A percentile compares a stretch with the other conserved stretches of the same genome.
These are phyloP conservation scores for Ibidorhyncha struthersii DNA, from an alignment of 2,113 vertebrate species.

Conservation along the genomic window DNA sequence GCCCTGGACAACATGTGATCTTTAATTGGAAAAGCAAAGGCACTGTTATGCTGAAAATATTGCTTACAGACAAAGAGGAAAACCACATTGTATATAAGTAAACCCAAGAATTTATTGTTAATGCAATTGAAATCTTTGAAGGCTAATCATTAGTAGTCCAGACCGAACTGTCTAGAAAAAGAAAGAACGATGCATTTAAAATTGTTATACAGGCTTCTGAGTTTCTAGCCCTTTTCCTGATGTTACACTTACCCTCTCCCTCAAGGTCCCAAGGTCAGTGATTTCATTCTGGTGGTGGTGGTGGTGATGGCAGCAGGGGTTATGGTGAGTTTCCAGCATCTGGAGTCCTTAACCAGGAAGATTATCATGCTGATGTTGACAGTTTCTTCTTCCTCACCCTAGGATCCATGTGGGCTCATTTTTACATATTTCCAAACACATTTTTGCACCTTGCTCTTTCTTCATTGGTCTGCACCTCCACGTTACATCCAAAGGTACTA, in stretches of 20 bases:
- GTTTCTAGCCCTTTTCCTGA: background rate
- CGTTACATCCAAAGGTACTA: fast-evolving
- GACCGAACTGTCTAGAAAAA: background rate
- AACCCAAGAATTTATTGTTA: background rate
- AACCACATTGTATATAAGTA: background rate
- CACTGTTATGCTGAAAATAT: background rate
- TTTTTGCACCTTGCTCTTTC: background rate
- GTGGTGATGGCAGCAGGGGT: background rate
- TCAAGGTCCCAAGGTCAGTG: background rate
- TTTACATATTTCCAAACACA: fast-evolving
- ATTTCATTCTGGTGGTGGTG: background rate
- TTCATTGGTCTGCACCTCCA: background rate
- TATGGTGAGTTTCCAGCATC: background rate
- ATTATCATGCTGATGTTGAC: background rate
- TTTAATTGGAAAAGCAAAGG: background rate
- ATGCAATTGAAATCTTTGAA: background rate
- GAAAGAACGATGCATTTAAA: background rate
- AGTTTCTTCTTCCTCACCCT: background rate
- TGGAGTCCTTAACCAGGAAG: fast-evolving
- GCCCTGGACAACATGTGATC: background rate
- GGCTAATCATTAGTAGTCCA: background rate
- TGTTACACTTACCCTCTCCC: background rate
- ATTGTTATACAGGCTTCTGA: background rate
- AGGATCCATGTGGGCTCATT: fast-evolving
- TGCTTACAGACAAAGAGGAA: background rate